Percentiles rank a stretch among this genome's conserved stretches.
Evolutionary conservation across 2,113 vertebrate genomes (phyloP).

Genomic region (Trochalopteron elliotii): DNA sequence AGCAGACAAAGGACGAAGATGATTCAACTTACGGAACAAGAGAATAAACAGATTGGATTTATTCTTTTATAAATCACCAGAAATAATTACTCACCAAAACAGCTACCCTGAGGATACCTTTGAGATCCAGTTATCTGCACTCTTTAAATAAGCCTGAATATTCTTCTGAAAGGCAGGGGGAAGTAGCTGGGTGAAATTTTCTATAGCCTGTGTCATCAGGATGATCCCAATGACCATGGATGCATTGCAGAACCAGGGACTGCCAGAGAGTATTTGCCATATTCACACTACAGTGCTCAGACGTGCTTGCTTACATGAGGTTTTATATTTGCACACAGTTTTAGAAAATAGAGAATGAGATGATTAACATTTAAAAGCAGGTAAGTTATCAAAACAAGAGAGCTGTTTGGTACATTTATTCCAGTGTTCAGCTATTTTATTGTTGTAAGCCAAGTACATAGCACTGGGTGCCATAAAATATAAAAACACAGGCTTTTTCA

Average conservation of each 20-base stretch:
- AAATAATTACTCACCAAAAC: slow-evolving; percentile 8
- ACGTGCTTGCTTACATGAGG: neutral
- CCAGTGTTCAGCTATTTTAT: neutral
- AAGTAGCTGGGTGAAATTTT: neutral
- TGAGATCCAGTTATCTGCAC: neutral
- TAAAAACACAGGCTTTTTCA: neutral
- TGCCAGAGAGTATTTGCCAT: neutral
- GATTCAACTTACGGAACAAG: neutral
- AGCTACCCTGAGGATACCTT: neutral
- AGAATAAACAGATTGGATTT: slow-evolving; percentile 1
- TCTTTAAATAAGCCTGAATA: neutral
- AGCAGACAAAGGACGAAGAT: neutral
- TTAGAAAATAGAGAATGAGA: neutral
- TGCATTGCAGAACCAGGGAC: neutral
- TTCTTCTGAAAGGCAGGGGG: neutral
- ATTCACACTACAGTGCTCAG: neutral
- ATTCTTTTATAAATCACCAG: neutral
- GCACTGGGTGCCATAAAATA: neutral
- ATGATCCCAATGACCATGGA: neutral
- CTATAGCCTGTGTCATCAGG: neutral
- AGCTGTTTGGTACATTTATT: neutral
- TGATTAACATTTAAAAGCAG: neutral
- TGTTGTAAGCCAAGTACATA: neutral
- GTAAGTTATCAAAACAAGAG: neutral
- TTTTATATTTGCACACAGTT: neutral